phyloP scores from a whole-genome alignment of 2,888 invertebrate species.

The Seira musarum region DNA sequence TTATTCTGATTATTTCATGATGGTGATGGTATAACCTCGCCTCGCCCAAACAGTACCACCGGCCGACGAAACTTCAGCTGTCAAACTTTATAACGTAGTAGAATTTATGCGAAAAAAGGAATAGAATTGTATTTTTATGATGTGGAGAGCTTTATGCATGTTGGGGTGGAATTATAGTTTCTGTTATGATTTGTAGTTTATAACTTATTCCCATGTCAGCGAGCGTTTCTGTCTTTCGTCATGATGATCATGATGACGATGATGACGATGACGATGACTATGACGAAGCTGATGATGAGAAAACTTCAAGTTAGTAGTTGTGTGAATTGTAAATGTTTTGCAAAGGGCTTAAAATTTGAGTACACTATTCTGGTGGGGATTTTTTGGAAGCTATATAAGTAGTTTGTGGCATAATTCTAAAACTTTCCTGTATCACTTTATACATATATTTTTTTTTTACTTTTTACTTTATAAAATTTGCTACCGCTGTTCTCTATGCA shows the following conservation, averaged over 20 bases:
- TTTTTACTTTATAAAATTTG: too few relatives aligned
- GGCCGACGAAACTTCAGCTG: not conserved
- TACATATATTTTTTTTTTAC: too few relatives aligned
- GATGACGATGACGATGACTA: too few relatives aligned
- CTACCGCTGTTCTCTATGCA: too few relatives aligned
- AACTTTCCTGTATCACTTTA: too few relatives aligned
- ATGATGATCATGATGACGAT: not conserved
- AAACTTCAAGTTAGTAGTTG: too few relatives aligned
- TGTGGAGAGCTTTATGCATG: conserved; percentile 3
- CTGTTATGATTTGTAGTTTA: conserved; percentile 26
- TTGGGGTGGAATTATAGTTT: conserved; percentile 24
- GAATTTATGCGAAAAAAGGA: not conserved
- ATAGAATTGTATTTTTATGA: conserved; percentile 1
- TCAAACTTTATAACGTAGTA: not conserved
- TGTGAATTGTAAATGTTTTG: too few relatives aligned
- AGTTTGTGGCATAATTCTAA: too few relatives aligned
- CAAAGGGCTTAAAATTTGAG: too few relatives aligned
- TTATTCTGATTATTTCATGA: conserved; percentile 9
- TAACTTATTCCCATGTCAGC: conserved; percentile 29
- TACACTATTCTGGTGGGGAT: too few relatives aligned
- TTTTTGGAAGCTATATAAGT: too few relatives aligned
- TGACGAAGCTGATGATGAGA: too few relatives aligned
- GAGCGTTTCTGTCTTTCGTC: not conserved
- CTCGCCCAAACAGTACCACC: conserved; percentile 15
- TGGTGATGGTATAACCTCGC: not conserved